Base-by-base conservation (phyloP, 2,797 vertebrate species). In the Trichosurus vulpecula region DNA sequence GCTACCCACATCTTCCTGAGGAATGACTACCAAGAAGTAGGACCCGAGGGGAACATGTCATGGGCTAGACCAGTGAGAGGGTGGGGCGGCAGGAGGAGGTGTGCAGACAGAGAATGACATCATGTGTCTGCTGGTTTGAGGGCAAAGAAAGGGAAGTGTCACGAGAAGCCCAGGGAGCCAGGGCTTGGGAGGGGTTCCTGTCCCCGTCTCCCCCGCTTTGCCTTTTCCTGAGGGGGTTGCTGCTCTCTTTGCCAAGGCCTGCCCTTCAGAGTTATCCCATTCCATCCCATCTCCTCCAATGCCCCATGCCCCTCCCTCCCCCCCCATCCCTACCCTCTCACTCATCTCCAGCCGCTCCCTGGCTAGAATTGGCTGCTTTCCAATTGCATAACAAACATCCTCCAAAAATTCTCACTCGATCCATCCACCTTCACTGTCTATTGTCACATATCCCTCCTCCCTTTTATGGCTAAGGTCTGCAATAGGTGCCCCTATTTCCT, bases 1-100 rank as follows among this genome's bases (percentile, higher is more conserved):
- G 96, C 97, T 93, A 92, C 92, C 95, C 95, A 94, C 97, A 74
- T 95, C 66, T 94, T 90, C 12, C 35, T 93, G 93, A 41, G 6
- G 94, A 94, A 87, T 91, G 52, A 8, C 92, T 90, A 93, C 90
- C 61, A 57, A 95, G 95, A 96, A 52, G 89, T 81, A 3, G 74
- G 53, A 10, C 47, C 0, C 47, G 58, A 52, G 93, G 61, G 95
- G 92, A 93, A 90, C 55, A 89, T 93, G 94, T 97, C 96, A 94
- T 90, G 51, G 0, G n/a, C 90, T 13, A 56, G 90, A 47, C 6
- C 12, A n/a, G 11, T 6, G 6, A 90, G 31, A 8, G 0, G 29
- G 35, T 47, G 52, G 41, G 52, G 53, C 22, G 4, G 19, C 6
- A 6, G 14, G 10, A 11, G 2, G 12, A 27, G 52, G 52, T 1